Base-by-base conservation (phyloP, 2,797 vertebrate species). In the Acanthurus lineatus region DNA sequence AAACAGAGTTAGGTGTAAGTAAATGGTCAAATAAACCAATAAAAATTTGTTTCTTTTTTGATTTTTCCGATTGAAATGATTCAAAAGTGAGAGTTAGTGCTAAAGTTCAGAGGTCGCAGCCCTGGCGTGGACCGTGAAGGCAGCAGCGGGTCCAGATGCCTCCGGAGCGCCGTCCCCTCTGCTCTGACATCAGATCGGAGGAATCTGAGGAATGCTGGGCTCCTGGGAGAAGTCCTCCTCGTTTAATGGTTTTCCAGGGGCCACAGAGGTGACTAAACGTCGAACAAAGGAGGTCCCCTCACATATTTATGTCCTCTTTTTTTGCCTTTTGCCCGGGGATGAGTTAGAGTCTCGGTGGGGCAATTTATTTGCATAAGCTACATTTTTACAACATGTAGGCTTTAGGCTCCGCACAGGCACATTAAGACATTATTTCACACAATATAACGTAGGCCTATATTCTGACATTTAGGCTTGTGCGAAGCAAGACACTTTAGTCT, bases 151-250 rank as follows among this genome's bases (percentile, higher is more conserved):
- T 79, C 80, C 85, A 81, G 88, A 89, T 87, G 88, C 88, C 81
- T 86, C 66, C 16, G 15, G 56, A 71, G 69, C 57, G 22, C 87
- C 86, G 80, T 28, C 89, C 91, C 89, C 85, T 87, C 76, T 25
- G 66, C 89, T 88, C 84, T 95, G 95, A 95, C 95, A 93, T 95
- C 94, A 95, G 85, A 92, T 54, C 35, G 48, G 81, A 89, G 93
- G 94, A 95, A 95, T 95, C 60, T 44, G 42, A 90, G 92, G 94
- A 95, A 95, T 95, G 92, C 87, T 44, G 85, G 86, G 90, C 92
- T 92, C 92, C 90, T 93, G 92, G 86, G 89, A 90, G 86, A 92
- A 93, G 90, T 91, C 90, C 89, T 91, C 73, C 80, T 86, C 62
- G 79, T 90, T 91, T 93, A 93, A 93, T 93, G 91, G 89, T 91